Conservation (phyloP, 1,140 invertebrate species). For the Drosophila pachea region DNA sequence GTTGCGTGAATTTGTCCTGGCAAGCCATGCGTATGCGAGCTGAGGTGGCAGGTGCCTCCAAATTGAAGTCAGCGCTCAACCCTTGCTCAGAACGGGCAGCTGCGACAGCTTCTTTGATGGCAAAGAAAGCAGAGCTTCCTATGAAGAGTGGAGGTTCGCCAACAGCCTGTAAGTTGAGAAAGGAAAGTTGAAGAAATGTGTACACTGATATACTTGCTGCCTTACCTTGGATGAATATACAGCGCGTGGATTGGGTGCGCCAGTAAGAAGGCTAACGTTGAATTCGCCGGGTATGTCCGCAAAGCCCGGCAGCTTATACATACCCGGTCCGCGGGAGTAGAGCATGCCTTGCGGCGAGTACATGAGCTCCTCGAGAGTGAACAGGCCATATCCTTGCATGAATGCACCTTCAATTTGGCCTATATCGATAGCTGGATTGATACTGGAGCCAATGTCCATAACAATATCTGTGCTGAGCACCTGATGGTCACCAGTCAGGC, state of each 20-base stretch:
- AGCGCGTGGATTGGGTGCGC: constrained; percentile 91
- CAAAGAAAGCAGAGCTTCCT: constrained; percentile 91
- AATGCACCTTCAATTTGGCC: constrained; percentile 97
- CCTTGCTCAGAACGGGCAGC: constrained; percentile 87
- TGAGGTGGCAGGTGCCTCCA: constrained; percentile 93
- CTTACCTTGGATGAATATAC: constrained; percentile 96
- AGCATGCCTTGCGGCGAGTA: constrained; percentile 90
- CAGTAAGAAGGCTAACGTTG: constrained; percentile 94
- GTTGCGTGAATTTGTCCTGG: constrained; percentile 88
- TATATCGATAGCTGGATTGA: constrained; percentile 97
- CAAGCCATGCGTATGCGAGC: constrained; percentile 95
- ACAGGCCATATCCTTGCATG: constrained; percentile 95
- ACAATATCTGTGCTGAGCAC: constrained; percentile 94
- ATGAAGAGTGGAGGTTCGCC: constrained; percentile 97
- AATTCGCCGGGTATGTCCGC: constrained; percentile 94
- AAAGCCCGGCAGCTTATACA: constrained; percentile 95
- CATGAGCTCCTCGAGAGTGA: constrained; percentile 93
- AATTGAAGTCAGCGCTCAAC: constrained; percentile 82
- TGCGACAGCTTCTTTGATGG: constrained; percentile 92
- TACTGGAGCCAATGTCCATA: constrained; percentile 94
- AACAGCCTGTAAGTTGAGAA: constrained; percentile 83
- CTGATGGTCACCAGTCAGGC: constrained; percentile 92
- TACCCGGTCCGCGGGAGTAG: constrained; percentile 92
- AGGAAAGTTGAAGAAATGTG: background rate
- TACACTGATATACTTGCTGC: background rate